Percentiles rank a stretch among this genome's conserved stretches.
phyloP scores from a whole-genome alignment of 2,888 invertebrate species.

The Argyra leucocephala region DNA sequence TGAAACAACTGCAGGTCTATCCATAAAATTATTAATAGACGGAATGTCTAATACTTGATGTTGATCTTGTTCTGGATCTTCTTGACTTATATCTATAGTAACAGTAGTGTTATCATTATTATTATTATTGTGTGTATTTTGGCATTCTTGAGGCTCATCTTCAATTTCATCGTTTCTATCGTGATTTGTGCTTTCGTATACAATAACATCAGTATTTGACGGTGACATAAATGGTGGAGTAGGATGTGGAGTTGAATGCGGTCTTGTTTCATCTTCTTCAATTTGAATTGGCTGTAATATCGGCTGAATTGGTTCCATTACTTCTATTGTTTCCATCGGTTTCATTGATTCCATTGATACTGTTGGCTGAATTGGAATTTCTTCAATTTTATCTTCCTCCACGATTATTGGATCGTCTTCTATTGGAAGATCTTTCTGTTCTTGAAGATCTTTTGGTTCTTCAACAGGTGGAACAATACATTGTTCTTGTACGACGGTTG shows the following conservation, averaged over 20 bases:
- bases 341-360: neutral
- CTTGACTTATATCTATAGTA: neutral
- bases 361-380: constrained; percentile 22
- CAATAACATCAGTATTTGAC: constrained; percentile 24
- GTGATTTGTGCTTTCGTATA: constrained; percentile 29
- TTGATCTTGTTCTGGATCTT: constrained; percentile 9
- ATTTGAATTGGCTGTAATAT: no score
- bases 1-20: neutral
- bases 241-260: constrained; percentile 13
- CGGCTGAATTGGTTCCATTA: constrained; percentile 12
- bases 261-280: constrained; percentile 16
- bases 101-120: neutral
- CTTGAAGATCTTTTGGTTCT: neutral
- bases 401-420: neutral
- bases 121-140: neutral
- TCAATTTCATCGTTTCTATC: constrained; percentile 25
- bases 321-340: neutral
- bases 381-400: neutral
- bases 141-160: neutral
- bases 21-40: constrained; percentile 10
- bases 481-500: neutral
- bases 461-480: neutral
- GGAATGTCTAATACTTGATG: constrained; percentile 6
- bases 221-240: neutral
- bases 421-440: no score